phyloP scores from a whole-genome alignment of 2,888 invertebrate species.

The Halictus quadricinctus region DNA sequence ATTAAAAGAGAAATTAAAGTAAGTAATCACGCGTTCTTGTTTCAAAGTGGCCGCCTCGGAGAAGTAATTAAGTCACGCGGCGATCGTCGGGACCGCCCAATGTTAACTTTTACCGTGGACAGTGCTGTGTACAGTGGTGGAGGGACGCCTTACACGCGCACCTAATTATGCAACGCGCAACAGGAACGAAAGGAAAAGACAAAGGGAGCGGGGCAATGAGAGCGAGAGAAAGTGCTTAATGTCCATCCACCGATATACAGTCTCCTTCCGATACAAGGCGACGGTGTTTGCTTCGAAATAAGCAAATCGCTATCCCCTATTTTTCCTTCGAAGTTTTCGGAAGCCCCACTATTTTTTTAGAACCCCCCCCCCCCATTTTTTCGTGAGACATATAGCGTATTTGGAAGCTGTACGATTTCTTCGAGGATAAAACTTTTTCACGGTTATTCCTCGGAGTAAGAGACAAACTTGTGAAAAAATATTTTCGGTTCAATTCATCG shows the following conservation, averaged over 20 bases:
- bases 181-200: neutral
- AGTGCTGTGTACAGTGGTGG: neutral
- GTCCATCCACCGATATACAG: neutral
- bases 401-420: too few species aligned
- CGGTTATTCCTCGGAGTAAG: neutral
- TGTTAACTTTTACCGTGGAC: constrained; percentile 31
- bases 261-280: too few species aligned
- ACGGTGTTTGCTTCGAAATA: too few species aligned
- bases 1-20: constrained; percentile 63
- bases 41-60: constrained; percentile 22
- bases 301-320: too few species aligned
- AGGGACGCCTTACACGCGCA: constrained; percentile 23
- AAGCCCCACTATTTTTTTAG: too few species aligned
- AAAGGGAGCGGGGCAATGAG: too few species aligned
- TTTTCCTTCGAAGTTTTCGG: too few species aligned
- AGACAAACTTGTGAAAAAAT: neutral
- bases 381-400: too few species aligned
- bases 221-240: neutral
- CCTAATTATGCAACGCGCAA: constrained; percentile 30
- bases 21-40: constrained; percentile 41
- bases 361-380: too few species aligned
- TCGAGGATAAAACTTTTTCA: neutral
- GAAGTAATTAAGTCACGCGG: constrained; percentile 48
- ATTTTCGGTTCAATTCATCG: neutral
- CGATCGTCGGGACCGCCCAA: constrained; percentile 16